phyloP scores from a whole-genome alignment of 1,140 invertebrate species.

The Scylla paramamosain region DNA sequence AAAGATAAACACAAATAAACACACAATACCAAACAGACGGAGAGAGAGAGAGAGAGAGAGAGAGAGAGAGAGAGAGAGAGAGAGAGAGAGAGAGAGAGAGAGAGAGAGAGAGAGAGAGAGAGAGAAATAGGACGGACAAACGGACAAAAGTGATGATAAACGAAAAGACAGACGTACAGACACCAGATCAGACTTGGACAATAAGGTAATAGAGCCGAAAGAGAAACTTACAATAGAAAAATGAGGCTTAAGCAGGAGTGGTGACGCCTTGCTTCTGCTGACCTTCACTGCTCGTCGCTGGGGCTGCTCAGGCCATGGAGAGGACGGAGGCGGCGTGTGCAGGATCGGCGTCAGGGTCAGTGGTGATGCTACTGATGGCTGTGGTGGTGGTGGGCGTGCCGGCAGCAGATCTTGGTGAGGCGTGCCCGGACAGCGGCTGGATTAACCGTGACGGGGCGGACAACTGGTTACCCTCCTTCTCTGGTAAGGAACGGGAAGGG shows the following conservation, averaged over 20 bases:
- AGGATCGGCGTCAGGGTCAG: background rate
- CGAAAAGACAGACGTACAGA: no score
- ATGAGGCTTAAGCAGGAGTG: background rate
- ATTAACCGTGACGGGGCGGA: background rate
- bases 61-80: background rate
- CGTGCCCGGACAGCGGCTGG: background rate
- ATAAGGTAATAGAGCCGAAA: background rate
- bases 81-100: background rate
- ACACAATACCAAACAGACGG: no score
- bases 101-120: background rate
- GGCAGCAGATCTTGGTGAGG: background rate
- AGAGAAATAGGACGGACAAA: background rate
- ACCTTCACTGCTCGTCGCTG: background rate
- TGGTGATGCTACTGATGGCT: background rate
- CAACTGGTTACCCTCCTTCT: background rate
- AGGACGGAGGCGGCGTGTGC: background rate
- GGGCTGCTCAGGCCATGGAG: background rate
- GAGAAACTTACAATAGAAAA: conserved; percentile 9
- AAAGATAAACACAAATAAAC: no score
- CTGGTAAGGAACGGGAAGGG: background rate
- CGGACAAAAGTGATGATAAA: no score
- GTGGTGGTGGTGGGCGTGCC: background rate
- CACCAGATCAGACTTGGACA: background rate
- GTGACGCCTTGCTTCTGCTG: conserved; percentile 2
- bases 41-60: background rate